Base-by-base conservation (phyloP, 2,888 invertebrate genomes). In the Mystacides longicornis region DNA sequence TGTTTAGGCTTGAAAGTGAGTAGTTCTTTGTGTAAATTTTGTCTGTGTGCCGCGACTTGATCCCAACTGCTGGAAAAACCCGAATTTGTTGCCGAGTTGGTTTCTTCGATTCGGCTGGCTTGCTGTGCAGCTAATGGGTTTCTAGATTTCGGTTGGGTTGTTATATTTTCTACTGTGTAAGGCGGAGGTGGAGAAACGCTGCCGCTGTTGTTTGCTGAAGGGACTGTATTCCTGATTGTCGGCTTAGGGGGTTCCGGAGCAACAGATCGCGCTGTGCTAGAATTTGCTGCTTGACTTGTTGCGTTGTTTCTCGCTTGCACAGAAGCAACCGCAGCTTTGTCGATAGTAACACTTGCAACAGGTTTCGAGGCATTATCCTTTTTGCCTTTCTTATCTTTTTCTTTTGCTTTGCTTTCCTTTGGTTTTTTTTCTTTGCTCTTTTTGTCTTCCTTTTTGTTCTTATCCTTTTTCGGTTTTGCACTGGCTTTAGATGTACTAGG, bases 31-130 rank as follows among this genome's bases (percentile, higher is more conserved):
- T 60, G 68, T 27, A 73, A 67, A 64, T 76, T 68, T 64, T 75
- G 64, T 45, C 81, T 71, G 63, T 81, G 81, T 55, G 77, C 71
- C 1, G 75, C 71, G 59, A 81, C 72, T 58, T 80, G 67, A 37
- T 79, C 76, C 80, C 80, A 80, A 53, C 74, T 78, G 54, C 70
- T 71, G 0, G 64, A 42, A 3, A 64, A 61, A 3, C 69, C 69
- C 22, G 67, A 64, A 1, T 23, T 31, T 3, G 62, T 60, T 11
- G 21, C 16, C 7, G 62, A 59, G n/a, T 67, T 69, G 21, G 43
- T 23, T 23, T 21, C 22, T 4, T 62, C 60, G 21, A 63, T 64
- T 2, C 61, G 18, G n/a, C 56, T 62, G 1, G 62, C 51, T 31
- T 68, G 67, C 20, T 0, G 20, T 33, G 66, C 23, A 0, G n/a